Base-by-base conservation (phyloP, 2,888 invertebrate genomes). In the Drosophila meridionalis region DNA sequence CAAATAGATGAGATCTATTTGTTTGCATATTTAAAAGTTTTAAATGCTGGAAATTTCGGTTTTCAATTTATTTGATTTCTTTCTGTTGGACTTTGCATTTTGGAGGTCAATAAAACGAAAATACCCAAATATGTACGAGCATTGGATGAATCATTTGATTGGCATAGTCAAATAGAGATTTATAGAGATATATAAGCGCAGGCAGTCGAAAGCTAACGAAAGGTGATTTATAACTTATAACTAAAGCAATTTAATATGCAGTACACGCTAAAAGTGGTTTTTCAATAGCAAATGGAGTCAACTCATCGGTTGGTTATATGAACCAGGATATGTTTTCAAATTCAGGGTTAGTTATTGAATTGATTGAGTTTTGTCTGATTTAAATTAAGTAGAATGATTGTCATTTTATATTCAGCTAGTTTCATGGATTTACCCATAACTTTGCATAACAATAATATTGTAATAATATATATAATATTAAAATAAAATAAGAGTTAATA, bases 91-190 rank as follows among this genome's bases (percentile, higher is more conserved):
- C 56, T 76, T 68, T 73, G 67, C 20, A 55, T 72, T 62, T 70
- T 83, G 80, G 82, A 88, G 91, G 88, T 88, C 87, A 88, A 88
- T 90, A 88, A 85, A 90, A 84, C 69, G 78, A 68, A 87, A 90
- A 88, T 88, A 73, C 82, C 89, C 87, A 81, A 86, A 64, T 48
- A 52, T n/a, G 47, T 48, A 42, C 6, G 28, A 38, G 11, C 32
- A 38, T 50, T 40, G 20, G 55, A 67, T 88, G 89, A 90, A 63
- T 90, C 88, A 88, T 55, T 57, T 30, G 52, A 52, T 69, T 60
- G n/a, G 26, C 32, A 43, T 43, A 20, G 48, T 58, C 64, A 60
- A 56, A 36, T 34, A 58, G 34, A 58, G 26, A 61, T 56, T 9
- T 26, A 43, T 28, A 52, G 43, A 1, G 43, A 1, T 43, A 9